phyloP scores from a whole-genome alignment of 1,140 invertebrate genomes.

The Drosophila nikananu region DNA sequence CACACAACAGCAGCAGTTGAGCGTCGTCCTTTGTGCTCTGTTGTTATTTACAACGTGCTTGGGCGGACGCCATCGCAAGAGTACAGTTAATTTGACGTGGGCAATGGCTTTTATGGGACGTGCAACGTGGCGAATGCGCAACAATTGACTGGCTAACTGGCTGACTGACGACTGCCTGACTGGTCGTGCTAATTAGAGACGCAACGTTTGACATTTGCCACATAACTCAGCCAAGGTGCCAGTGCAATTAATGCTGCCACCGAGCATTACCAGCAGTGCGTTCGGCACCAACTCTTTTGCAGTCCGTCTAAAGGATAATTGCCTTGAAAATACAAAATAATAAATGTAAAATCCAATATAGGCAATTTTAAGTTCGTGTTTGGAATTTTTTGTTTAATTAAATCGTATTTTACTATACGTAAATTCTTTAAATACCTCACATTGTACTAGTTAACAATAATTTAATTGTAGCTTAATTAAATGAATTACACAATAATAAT shows the following conservation, averaged over 20 bases:
- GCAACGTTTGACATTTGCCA: conserved; percentile 41
- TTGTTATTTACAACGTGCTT: conserved; percentile 73
- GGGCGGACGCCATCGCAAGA: conserved; percentile 43
- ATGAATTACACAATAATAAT: neutral
- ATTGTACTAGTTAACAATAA: neutral
- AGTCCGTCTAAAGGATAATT: neutral
- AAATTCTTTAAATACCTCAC: neutral
- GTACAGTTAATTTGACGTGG: conserved; percentile 69
- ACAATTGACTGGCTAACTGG: conserved; percentile 55
- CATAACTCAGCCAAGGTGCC: conserved; percentile 12
- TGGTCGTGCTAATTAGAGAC: conserved; percentile 58
- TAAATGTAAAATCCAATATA: neutral
- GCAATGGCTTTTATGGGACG: conserved; percentile 50
- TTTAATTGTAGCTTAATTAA: neutral
- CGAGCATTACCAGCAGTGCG: neutral
- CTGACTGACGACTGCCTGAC: conserved; percentile 28
- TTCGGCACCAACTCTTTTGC: neutral
- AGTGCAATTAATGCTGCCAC: conserved; percentile 14
- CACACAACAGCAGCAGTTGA: conserved; percentile 30
- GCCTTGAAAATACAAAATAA: neutral
- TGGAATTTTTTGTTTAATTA: neutral
- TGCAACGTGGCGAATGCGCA: conserved; percentile 55
- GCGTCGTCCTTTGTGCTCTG: conserved; percentile 54
- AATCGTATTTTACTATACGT: too few species aligned
- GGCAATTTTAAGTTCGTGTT: neutral